A percentile compares a stretch with the other conserved stretches of the same genome.
Conservation (phyloP, 2,888 invertebrate species). For the Drosophila histrio region DNA sequence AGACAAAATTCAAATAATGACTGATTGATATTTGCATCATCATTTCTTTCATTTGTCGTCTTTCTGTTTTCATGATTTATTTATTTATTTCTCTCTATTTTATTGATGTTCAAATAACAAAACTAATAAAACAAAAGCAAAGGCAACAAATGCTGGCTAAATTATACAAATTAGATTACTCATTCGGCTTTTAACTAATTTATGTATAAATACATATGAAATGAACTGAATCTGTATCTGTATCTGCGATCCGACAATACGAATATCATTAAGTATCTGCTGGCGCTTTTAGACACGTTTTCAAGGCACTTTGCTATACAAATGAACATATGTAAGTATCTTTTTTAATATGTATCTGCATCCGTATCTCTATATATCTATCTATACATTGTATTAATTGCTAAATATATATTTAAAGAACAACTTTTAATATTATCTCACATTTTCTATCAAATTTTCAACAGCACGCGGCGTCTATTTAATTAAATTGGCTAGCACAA, state of each 20-base stretch:
- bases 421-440: conserved; percentile 57
- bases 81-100: conserved; percentile 1
- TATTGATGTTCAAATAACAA: conserved; percentile 14
- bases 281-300: conserved; percentile 31
- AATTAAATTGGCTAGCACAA: conserved; percentile 59
- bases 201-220: conserved; percentile 41
- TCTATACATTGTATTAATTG: conserved; percentile 37
- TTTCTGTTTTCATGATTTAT: not conserved
- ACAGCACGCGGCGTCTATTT: conserved; percentile 66
- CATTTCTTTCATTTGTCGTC: not conserved
- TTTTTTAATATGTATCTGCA: not conserved
- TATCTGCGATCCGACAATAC: conserved; percentile 1
- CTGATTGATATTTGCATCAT: conserved; percentile 6
- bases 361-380: not conserved
- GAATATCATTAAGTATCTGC: conserved; percentile 33
- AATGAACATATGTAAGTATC: conserved; percentile 14
- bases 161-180: conserved; percentile 39
- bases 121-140: conserved; percentile 13
- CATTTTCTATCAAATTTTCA: conserved; percentile 62
- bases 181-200: conserved; percentile 28
- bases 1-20: not conserved
- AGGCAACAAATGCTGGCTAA: not conserved
- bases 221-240: conserved; percentile 28
- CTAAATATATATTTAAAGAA: conserved; percentile 48
- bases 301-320: conserved; percentile 42